Base-by-base conservation (phyloP, 64 coral and sea anemone species). In the Cladopsammia gracilis region DNA sequence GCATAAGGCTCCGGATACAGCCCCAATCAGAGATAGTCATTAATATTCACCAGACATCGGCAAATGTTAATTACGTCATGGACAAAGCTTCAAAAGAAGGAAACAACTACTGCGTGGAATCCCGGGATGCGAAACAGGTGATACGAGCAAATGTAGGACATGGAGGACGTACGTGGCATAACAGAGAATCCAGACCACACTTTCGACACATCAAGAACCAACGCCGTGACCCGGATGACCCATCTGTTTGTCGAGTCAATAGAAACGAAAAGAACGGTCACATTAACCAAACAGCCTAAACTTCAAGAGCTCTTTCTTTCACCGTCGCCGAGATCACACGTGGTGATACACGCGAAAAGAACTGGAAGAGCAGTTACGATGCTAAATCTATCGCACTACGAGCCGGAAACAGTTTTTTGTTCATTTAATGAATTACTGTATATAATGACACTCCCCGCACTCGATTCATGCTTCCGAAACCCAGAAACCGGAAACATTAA, bases 101-200 rank as follows among this genome's bases (percentile, higher is more conserved):
- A 64, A 59, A 89, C 9, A 46, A 44, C 15, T 89, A 78, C 58
- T 89, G 87, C 22, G 73, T 89, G 25, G 57, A 89, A 44, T 89
- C 87, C 5, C 10, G 71, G 45, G 87, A 78, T 89, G 73, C 87
- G 24, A 89, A 89, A 77, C 87, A 89, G 44, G 71, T 89, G 50
- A 65, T 89, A 65, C 42, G 87, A 12, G 49, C 87, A 49, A 89
- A 89, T 47, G 74, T n/a, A 49, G 72, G 87, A 64, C 74, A 76
- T 89, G 73, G 87, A 44, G 87, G 73, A 14, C 16, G 44, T 19
- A 89, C 58, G 12, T 89, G 73, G 87, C 74, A 50, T 25, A 89
- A 77, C 78, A 62, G 19, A 89, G 60, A 78, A 78, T 75, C 87
- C 87, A 20, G 87, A 89, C 78, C 73, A 78, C 46, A 89, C 73